A percentile compares a stretch with the other conserved stretches of the same genome.
These are phyloP conservation scores for Oscarella lobularis DNA, from an alignment of 37 sponge, comb jelly and placozoan genomes.

Conservation along the genomic window DNA sequence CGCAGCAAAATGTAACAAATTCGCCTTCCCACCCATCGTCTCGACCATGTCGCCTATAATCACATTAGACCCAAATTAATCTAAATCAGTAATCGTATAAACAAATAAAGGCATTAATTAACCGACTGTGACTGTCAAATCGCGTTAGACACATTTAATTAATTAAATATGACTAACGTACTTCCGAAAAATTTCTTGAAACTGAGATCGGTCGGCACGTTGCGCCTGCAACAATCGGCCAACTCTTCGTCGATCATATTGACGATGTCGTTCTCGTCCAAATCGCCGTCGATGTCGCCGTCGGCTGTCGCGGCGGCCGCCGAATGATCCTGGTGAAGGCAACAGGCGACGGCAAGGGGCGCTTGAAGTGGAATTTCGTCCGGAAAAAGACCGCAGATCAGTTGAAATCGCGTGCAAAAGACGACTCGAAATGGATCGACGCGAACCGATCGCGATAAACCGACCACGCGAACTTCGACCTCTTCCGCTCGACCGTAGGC, in stretches of 20 bases:
- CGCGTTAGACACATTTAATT: too few species aligned
- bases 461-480: neutral
- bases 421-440: neutral
- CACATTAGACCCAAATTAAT: neutral
- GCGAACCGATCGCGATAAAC: neutral
- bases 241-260: neutral
- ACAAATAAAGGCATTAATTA: too few species aligned
- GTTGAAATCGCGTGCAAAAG: neutral
- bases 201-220: neutral
- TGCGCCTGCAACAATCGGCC: neutral
- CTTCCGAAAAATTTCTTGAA: neutral
- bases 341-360: neutral
- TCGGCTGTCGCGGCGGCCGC: neutral
- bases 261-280: too few species aligned
- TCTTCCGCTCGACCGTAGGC: neutral
- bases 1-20: neutral
- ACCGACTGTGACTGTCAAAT: too few species aligned
- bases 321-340: neutral
- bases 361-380: neutral
- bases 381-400: neutral
- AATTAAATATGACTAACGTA: too few species aligned
- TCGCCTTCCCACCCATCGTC: neutral
- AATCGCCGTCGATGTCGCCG: too few species aligned
- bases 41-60: neutral
- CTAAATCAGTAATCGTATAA: neutral